These are phyloP conservation scores for Laothoe populi DNA, from an alignment of 2,888 invertebrate species.

Conservation along the genomic window DNA sequence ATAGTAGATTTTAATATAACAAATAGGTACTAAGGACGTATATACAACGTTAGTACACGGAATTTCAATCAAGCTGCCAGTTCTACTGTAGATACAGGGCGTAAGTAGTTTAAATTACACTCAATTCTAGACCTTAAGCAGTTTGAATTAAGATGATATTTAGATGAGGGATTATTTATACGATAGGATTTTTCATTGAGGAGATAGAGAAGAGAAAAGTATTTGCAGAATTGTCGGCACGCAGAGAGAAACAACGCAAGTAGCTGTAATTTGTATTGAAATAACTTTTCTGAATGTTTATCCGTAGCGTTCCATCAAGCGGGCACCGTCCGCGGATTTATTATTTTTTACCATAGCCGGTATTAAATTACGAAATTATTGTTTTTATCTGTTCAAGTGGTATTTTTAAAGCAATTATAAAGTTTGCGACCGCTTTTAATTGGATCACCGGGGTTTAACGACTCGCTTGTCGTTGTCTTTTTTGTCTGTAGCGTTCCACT, in stretches of 20 bases:
- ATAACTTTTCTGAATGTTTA: constrained; percentile 80
- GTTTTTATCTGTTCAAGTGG: constrained; percentile 80
- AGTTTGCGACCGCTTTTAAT: constrained; percentile 78
- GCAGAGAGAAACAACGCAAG: constrained; percentile 76
- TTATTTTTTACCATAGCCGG: constrained; percentile 78
- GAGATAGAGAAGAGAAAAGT: constrained; percentile 74
- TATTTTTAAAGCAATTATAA: constrained; percentile 83
- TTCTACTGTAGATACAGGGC: constrained; percentile 32
- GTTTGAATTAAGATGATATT: constrained; percentile 35
- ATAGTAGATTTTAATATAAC: constrained; percentile 61
- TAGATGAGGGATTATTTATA: constrained; percentile 29
- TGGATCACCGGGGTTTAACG: constrained; percentile 79
- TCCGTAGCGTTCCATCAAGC: constrained; percentile 78
- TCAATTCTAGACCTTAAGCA: constrained; percentile 34
- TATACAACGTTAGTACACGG: constrained; percentile 80
- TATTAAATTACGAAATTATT: constrained; percentile 82
- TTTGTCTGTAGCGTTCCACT: constrained; percentile 61
- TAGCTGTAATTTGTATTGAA: constrained; percentile 84
- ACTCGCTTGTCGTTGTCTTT: constrained; percentile 62
- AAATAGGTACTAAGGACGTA: constrained; percentile 70
- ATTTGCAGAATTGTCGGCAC: constrained; percentile 83
- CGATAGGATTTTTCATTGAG: constrained; percentile 41
- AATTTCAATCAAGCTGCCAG: constrained; percentile 78
- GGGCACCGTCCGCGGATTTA: constrained; percentile 71
- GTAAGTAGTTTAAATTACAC: constrained; percentile 32